Base-by-base conservation (phyloP, 2,888 invertebrate genomes). In the Phytoseiulus persimilis region DNA sequence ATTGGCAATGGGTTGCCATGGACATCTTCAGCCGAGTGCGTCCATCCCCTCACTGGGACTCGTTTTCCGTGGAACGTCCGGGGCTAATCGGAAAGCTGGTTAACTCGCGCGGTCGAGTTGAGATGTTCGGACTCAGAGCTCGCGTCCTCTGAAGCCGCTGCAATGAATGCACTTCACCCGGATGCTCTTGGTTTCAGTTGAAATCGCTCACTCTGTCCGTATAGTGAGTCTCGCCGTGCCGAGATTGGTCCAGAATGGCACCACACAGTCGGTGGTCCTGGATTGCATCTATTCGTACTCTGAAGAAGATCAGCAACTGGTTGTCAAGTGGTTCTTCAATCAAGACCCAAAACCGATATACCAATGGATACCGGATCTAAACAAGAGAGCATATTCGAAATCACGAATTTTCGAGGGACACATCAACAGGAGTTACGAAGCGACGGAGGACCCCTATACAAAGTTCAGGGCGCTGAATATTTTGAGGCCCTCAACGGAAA, bases 281-380 rank as follows among this genome's bases (percentile, higher is more conserved):
- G 92, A 92, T 91, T 92, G 92, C 89, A 91, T 90, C 83, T 92
- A 91, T 90, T 90, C 91, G 32, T 91, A 91, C 87, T 90, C 91
- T 23, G 90, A 91, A 46, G 90, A 91, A 84, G 91, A 91, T 90
- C 89, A 90, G 32, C 89, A 90, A 28, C 90, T 92, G 83, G 91
- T 91, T 83, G 91, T 92, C 83, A 92, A 92, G 90, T 92, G 92
- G 92, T 92, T 91, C 91, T 91, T 91, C 89, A 91, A 91, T 90
- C 90, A 91, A 31, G 91, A 92, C 83, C 92, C 91, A 0, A 91
- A 91, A 23, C 91, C 92, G 23, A 91, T 92, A 83, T 92, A 91
- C 90, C 91, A 91, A 90, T 92, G 92, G 92, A 91, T 92, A 32
- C 91, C 91, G 28, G 91, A 91, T 18, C 90, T 91, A 89, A 89